Conservation (phyloP, 1,140 invertebrate genomes). For the Babylonia areolata region DNA sequence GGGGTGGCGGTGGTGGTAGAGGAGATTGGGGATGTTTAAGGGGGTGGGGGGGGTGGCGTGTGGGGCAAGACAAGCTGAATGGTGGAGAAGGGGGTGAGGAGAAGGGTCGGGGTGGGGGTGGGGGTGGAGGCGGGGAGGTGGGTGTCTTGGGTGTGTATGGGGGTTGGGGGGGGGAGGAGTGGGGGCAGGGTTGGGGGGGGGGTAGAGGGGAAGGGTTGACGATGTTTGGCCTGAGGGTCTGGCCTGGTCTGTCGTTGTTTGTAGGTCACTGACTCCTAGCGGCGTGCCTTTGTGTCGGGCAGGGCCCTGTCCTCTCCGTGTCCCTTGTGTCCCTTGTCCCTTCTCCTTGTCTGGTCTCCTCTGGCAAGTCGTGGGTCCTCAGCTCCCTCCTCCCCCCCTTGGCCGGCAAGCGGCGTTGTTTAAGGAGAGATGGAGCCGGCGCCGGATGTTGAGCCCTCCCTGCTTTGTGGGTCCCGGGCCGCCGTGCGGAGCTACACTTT, state of each 20-base stretch:
- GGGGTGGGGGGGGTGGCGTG: background rate
- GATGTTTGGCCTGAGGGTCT: conserved; percentile 6
- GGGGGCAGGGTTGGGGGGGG: background rate
- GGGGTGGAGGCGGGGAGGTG: background rate
- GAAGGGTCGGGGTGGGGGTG: background rate
- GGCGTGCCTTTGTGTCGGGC: background rate
- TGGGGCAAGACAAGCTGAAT: no score
- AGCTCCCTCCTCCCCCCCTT: background rate
- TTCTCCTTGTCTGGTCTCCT: background rate
- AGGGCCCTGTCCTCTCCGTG: background rate
- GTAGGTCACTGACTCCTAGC: background rate
- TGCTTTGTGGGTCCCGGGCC: background rate
- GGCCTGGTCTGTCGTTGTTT: background rate
- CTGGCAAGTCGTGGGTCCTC: background rate
- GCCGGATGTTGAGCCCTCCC: conserved; percentile 1
- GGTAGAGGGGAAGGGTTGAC: background rate
- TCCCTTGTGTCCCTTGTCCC: background rate
- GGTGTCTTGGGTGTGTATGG: no score
- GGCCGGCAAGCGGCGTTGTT: no score
- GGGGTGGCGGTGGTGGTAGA: background rate
- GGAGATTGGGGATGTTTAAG: background rate
- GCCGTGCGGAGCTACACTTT: background rate
- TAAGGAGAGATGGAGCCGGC: background rate
- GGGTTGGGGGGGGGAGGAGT: background rate
- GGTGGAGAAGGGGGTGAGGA: background rate